Percentiles rank a stretch among this genome's conserved stretches.
These are phyloP conservation scores for Bergia puertoricense DNA, from an alignment of 92 coral and sea anemone species.

Conservation along the genomic window DNA sequence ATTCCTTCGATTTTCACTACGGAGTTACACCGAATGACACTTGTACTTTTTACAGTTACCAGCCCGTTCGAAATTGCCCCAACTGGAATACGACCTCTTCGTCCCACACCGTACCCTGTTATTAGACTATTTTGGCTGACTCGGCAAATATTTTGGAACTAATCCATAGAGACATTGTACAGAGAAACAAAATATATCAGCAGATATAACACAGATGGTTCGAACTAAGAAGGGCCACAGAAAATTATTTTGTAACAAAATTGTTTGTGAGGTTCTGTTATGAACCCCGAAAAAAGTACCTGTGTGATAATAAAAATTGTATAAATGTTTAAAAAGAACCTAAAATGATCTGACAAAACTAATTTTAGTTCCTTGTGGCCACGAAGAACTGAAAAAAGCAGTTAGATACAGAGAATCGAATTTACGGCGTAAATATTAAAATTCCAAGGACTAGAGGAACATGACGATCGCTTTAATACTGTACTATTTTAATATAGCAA, in stretches of 20 bases:
- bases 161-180: neutral
- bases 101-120: neutral
- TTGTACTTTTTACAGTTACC: neutral
- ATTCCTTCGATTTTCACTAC: neutral
- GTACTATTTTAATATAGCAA: neutral
- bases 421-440: slow-evolving; percentile 2
- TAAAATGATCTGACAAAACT: slow-evolving; percentile 19
- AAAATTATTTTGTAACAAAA: slow-evolving; percentile 24
- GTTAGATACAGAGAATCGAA: neutral
- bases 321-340: slow-evolving; percentile 42
- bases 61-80: neutral
- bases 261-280: slow-evolving; percentile 13
- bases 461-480: neutral
- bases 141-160: slow-evolving; percentile 1
- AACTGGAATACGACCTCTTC: neutral
- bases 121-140: neutral
- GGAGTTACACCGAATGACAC: neutral
- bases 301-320: neutral
- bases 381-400: neutral
- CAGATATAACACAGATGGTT: neutral
- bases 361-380: neutral
- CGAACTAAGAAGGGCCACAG: slow-evolving; percentile 12
- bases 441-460: neutral
- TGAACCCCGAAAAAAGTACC: neutral
- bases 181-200: neutral